Evolutionary conservation across 2,888 invertebrate genomes (phyloP), one percentile per base, ranked within the genome.

Genomic region (Campoplex nolae): DNA sequence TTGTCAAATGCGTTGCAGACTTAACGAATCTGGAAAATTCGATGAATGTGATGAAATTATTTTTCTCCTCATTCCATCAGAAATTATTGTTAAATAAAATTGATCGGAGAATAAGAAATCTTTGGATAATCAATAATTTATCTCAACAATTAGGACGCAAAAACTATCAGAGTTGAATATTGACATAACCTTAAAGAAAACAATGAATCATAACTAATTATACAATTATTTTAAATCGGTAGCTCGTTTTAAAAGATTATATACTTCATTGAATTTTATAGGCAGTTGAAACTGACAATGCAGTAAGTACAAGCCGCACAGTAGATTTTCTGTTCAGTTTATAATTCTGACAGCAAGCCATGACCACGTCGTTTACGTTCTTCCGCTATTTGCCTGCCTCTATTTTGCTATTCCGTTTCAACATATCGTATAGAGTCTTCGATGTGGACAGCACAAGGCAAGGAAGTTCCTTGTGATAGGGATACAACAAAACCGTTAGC

Each of bases 351-450:
- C 38, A 9, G 16, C 68, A 78, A 28, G 42, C 18, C 58, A 45
- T 48, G 48, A 68, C 48, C 62, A 23, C 23, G 58, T 16, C 68
- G 45, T 76, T 83, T 70, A 48, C 70, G 67, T 76, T 75, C 32
- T 75, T 68, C 9, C 51, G 32, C 6, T 62, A 16, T 45, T n/a
- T 18, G 51, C 9, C 18, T 65, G 23, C 3, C n/a, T 18, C 35
- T 32, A 58, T 58, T 48, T 16, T 42, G 48, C 68, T 28, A 68
- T 70, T 58, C 68, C 70, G 23, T 68, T 70, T 76, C 28, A 54
- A 48, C 13, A 32, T 23, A 23, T 23, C 13, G 23, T 54, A n/a
- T 51, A 35, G 56, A 9, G 42, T 68, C 32, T 78, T 51, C 42
- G 75, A 75, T 75, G 75, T 75, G 45, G 23, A 0, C 75, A 67